Conservation (phyloP, 2,888 invertebrate species). For the Perithous albicinctus region DNA sequence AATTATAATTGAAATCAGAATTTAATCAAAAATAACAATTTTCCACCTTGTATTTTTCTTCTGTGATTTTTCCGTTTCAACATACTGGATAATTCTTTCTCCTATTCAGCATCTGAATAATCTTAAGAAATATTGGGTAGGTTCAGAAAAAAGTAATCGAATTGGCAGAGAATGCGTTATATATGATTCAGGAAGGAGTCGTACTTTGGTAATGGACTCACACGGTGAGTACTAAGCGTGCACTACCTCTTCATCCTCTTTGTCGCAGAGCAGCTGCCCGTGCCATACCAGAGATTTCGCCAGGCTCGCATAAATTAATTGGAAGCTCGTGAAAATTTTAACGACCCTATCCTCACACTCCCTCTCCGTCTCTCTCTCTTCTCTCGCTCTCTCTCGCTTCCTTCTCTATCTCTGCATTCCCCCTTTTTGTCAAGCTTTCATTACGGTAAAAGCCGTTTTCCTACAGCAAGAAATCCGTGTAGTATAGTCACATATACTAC, state of each 20-base stretch:
- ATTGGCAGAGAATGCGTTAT: too few relatives aligned
- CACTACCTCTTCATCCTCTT: neutral
- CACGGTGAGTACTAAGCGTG: slow-evolving; percentile 13
- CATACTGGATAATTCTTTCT: too few relatives aligned
- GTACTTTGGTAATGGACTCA: slow-evolving; percentile 9
- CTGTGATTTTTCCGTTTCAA: too few relatives aligned
- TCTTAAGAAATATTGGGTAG: too few relatives aligned
- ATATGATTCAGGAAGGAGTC: neutral
- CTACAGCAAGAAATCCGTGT: neutral
- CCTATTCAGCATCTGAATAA: too few relatives aligned
- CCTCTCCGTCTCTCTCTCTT: neutral
- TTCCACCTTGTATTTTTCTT: neutral
- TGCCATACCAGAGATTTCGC: slow-evolving; percentile 15
- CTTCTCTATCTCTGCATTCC: neutral
- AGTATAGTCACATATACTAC: neutral
- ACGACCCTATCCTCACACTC: slow-evolving; percentile 13
- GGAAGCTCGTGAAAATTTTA: slow-evolving; percentile 32
- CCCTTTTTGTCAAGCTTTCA: neutral
- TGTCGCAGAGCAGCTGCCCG: neutral
- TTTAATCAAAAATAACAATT: too few relatives aligned
- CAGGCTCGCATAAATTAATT: slow-evolving; percentile 42
- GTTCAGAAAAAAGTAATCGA: too few relatives aligned
- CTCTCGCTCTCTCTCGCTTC: neutral
- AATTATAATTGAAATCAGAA: too few relatives aligned
- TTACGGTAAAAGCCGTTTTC: slow-evolving; percentile 26